Base-by-base conservation (phyloP, 2,888 invertebrate species). In the Cryptus armator region DNA sequence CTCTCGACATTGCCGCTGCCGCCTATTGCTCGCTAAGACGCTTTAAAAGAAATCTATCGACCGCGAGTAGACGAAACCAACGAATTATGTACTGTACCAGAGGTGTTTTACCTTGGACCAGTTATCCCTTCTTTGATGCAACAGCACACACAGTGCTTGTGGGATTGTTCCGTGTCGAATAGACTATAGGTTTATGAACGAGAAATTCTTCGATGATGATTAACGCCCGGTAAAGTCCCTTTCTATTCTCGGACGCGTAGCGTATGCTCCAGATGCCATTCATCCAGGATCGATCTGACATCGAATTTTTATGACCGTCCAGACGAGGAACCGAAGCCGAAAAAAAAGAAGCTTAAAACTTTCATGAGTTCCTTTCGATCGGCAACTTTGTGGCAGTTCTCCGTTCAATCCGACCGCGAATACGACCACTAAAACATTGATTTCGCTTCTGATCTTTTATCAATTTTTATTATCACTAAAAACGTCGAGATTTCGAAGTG, bases 41-140 rank as follows among this genome's bases (percentile, higher is more conserved):
- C 70, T 59, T 32, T 6, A 64, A 79, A 79, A 32, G n/a, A 64
- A 75, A 75, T 75, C 46, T 64, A 75, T 75, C 74, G 64, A 37
- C 12, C 43, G 32, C 64, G n/a, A 16, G 16, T 48, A 48, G 48
- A 44, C 74, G 29, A 5, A 48, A 66, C 37, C 75, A 51, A 66
- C 62, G 64, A 66, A 75, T 75, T 75, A 43, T 37, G 32, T n/a
- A 66, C 37, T 66, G 37, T 37, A 37, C 32, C 48, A 48, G 48
- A 6, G 51, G 66, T 10, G 64, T 24, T 75, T 59, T 19, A 64
- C 64, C 75, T 75, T 66, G 66, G 51, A 64, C 75, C 51, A 75
- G 75, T 66, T 75, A 66, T 66, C 32, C 43, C 51, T 75, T 51
- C 48, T 37, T 51, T 19, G 14, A 71, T 51, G 37, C 32, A 32